Conservation (phyloP, 2,797 vertebrate species). For the Xenopus petersii region DNA sequence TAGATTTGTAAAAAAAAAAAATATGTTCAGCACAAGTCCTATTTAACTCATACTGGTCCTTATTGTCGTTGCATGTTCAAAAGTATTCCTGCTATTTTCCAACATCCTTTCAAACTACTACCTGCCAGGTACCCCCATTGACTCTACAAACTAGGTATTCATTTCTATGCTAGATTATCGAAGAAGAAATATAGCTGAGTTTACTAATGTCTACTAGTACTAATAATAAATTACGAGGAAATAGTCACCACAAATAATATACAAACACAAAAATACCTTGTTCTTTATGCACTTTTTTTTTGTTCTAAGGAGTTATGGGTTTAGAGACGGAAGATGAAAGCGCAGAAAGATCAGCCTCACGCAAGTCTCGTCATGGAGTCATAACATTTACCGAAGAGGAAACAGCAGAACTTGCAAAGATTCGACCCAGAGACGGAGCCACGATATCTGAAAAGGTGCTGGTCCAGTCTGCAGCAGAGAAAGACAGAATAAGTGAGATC, state of each 20-base stretch:
- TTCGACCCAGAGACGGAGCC: conserved; percentile 84
- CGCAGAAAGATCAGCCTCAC: conserved; percentile 67
- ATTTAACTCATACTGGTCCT: too few relatives aligned
- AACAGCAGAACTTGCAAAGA: conserved; percentile 88
- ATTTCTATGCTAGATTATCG: too few relatives aligned
- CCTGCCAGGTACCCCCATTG: too few relatives aligned
- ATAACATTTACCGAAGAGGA: conserved; percentile 97
- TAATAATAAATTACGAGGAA: neutral
- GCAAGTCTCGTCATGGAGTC: conserved; percentile 82
- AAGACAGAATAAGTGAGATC: conserved; percentile 94
- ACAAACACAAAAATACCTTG: neutral
- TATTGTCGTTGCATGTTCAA: too few relatives aligned
- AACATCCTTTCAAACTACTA: too few relatives aligned
- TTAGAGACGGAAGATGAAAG: conserved; percentile 71
- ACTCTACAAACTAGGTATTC: too few relatives aligned
- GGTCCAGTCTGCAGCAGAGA: conserved; percentile 91
- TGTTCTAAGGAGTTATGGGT: conserved; percentile 52
- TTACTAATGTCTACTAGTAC: too few relatives aligned
- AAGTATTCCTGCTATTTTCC: too few relatives aligned
- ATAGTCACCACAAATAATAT: neutral
- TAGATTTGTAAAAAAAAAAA: too few relatives aligned
- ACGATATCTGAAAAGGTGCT: conserved; percentile 94
- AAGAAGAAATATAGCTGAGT: too few relatives aligned
- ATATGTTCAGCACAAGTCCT: too few relatives aligned
- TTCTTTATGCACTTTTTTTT: neutral